These are phyloP conservation scores for Acyrthosiphon pisum DNA, from an alignment of 1,140 invertebrate species.

Conservation along the genomic window DNA sequence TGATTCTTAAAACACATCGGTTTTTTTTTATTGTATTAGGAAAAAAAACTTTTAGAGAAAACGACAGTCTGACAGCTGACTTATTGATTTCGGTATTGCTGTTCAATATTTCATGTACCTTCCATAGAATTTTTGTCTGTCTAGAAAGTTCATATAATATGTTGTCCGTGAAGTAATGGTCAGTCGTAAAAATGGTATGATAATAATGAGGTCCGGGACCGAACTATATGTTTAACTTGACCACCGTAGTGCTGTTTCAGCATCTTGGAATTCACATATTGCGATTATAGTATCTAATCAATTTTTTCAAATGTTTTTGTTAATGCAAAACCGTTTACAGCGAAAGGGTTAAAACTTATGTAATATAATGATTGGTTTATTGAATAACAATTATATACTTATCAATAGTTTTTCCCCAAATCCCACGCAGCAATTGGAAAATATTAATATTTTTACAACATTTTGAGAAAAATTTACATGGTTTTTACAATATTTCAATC, in stretches of 20 bases:
- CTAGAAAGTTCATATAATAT: background rate
- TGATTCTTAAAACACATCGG: background rate
- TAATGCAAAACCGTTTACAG: background rate
- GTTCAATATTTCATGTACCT: background rate
- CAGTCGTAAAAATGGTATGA: conserved; percentile 32
- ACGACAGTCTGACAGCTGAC: conserved; percentile 27
- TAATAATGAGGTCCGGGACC: background rate
- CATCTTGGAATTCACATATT: background rate
- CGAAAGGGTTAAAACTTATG: background rate
- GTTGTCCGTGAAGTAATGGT: background rate
- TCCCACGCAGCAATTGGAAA: background rate
- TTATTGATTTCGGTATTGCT: conserved; percentile 23
- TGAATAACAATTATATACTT: background rate
- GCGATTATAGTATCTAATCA: background rate
- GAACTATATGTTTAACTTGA: background rate
- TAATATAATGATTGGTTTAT: background rate
- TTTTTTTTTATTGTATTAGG: background rate
- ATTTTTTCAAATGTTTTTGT: background rate
- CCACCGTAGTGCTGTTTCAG: background rate
- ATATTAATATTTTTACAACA: too few relatives aligned
- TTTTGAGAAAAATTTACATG: too few relatives aligned
- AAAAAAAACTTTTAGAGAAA: background rate
- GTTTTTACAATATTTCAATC: too few relatives aligned
- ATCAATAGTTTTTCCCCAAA: background rate
- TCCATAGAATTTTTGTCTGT: background rate